These are phyloP conservation scores for Drosophila trichaetosa DNA, from an alignment of 2,888 invertebrate species.

Conservation along the genomic window DNA sequence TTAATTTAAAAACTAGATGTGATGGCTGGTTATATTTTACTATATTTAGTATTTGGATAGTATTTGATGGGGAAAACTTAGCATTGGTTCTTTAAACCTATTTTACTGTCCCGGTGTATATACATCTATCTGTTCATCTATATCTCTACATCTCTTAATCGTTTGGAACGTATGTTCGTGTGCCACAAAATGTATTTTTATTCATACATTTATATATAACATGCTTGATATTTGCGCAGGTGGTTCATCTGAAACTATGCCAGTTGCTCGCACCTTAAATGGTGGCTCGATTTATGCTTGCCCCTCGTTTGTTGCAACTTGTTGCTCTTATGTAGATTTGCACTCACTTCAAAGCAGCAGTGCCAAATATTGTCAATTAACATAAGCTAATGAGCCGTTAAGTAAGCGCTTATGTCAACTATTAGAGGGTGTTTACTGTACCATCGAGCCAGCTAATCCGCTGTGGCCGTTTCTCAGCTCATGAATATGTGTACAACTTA, in stretches of 20 bases:
- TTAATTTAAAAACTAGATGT: too few relatives aligned
- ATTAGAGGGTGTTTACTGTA: conserved; percentile 33
- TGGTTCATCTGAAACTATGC: conserved; percentile 74
- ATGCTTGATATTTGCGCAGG: conserved; percentile 77
- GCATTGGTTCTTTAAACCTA: not conserved
- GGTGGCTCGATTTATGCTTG: conserved; percentile 60
- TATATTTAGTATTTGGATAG: too few relatives aligned
- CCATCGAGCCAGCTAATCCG: conserved; percentile 26
- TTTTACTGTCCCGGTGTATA: not conserved
- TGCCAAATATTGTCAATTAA: conserved; percentile 63
- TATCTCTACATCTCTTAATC: conserved; percentile 11
- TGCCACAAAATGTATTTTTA: conserved; percentile 16
- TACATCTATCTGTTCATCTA: not conserved
- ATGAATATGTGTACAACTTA: not conserved
- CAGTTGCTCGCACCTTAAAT: conserved; percentile 80
- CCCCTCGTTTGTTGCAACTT: conserved; percentile 19
- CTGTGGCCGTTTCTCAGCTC: conserved; percentile 9
- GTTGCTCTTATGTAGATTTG: conserved; percentile 24
- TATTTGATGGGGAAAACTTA: not conserved
- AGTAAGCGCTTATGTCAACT: conserved; percentile 11
- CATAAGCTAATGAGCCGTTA: conserved; percentile 59
- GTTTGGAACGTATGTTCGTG: conserved; percentile 30
- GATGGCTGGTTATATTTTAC: too few relatives aligned
- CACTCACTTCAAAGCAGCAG: not conserved
- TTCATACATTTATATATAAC: conserved; percentile 10